phyloP scores from a whole-genome alignment of 2,797 vertebrate species.

The Clarias pachynema region DNA sequence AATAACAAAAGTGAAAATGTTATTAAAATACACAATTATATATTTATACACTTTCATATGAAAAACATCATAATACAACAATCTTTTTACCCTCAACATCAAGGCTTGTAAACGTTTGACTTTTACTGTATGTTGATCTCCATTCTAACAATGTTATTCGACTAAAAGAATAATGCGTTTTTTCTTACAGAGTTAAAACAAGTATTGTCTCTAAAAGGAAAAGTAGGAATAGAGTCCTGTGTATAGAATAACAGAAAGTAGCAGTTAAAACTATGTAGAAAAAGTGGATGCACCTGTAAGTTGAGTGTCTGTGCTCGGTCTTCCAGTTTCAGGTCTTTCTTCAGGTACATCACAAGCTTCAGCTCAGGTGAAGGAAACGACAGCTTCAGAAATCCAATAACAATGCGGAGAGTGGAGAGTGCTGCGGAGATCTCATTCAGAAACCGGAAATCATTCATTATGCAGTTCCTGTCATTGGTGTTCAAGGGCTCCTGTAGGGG shows the following conservation, averaged over 20 bases:
- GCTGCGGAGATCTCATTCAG: conserved; percentile 52
- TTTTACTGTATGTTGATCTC: background rate
- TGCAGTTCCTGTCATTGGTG: conserved; percentile 46
- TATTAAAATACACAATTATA: background rate
- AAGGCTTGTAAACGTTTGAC: background rate
- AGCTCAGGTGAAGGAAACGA: conserved; percentile 39
- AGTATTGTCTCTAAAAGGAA: background rate
- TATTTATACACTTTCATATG: background rate
- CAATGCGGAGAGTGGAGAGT: conserved; percentile 56
- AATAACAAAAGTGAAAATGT: background rate
- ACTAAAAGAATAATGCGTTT: background rate
- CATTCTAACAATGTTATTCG: background rate
- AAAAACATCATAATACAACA: no score
- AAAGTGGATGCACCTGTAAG: conserved; percentile 28
- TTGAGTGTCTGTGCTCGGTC: conserved; percentile 38
- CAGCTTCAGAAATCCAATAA: conserved; percentile 55
- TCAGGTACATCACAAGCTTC: conserved; percentile 36
- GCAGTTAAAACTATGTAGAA: background rate
- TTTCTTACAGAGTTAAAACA: background rate
- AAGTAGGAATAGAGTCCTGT: background rate
- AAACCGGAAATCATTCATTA: conserved; percentile 51
- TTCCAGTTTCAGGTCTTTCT: conserved; percentile 52
- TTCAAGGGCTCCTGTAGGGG: conserved; percentile 46
- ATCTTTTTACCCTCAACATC: background rate
- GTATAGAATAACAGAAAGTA: background rate